A percentile compares a stretch with the other conserved stretches of the same genome.
phyloP scores from a whole-genome alignment of 2,797 vertebrate genomes.

The Tenualosa thibaudeaui region DNA sequence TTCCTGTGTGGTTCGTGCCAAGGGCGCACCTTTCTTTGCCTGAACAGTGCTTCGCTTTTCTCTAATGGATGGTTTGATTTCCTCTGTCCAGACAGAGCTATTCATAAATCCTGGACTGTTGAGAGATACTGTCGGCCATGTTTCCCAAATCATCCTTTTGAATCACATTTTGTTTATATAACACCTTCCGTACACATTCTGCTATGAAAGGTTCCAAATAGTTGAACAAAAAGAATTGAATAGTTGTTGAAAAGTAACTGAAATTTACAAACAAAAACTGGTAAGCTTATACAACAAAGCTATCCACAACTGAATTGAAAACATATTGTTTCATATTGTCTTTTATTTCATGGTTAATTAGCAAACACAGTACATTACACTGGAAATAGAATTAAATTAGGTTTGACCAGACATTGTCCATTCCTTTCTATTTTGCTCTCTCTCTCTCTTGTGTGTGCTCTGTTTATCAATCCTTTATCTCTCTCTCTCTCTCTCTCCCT shows the following conservation, averaged over 20 bases:
- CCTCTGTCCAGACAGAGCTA: background rate
- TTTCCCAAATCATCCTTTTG: background rate
- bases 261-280: too few species aligned
- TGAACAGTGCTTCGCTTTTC: slow-evolving; percentile 24
- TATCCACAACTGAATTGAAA: too few species aligned
- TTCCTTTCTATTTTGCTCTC: background rate
- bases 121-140: slow-evolving; percentile 6
- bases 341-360: background rate
- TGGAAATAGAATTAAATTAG: background rate
- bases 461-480: background rate
- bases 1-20: slow-evolving; percentile 61
- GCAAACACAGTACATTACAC: background rate
- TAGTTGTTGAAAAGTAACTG: background rate
- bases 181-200: background rate
- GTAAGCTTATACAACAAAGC: too few species aligned
- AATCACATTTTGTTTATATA: background rate
- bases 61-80: slow-evolving; percentile 18
- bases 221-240: background rate
- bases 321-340: background rate
- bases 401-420: background rate
- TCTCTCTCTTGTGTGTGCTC: too few species aligned
- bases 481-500: background rate
- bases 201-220: background rate
- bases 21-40: slow-evolving; percentile 58
- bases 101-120: slow-evolving; percentile 10